Evolutionary conservation across 53 echinoderm and acorn worm genomes (phyloP).

Genomic region (Patiria pectinifera): DNA sequence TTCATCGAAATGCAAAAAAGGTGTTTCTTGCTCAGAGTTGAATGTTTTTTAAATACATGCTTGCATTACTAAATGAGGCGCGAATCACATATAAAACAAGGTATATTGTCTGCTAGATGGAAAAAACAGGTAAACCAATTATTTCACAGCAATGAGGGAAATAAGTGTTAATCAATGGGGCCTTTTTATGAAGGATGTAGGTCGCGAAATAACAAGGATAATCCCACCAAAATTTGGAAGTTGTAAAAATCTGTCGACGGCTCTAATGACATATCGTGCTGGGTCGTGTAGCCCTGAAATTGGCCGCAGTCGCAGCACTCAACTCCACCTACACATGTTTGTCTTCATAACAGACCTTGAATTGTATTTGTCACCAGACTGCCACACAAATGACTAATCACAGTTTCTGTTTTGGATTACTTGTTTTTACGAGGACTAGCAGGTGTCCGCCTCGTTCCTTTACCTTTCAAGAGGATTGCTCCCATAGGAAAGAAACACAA

Average conservation of each 20-base stretch:
- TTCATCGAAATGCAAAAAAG: too few species aligned
- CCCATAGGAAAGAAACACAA: neutral
- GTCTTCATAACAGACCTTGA: constrained; percentile 6
- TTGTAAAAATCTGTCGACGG: constrained; percentile 16
- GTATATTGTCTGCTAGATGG: neutral
- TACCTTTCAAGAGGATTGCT: neutral
- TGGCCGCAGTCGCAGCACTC: constrained; percentile 17
- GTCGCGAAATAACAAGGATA: neutral
- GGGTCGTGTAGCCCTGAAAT: constrained; percentile 23
- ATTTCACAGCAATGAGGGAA: neutral
- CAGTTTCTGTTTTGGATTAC: constrained; percentile 19
- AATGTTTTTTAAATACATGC: too few species aligned
- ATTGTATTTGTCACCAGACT: constrained; percentile 20
- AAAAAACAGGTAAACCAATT: neutral
- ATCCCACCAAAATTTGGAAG: neutral
- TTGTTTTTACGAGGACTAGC: neutral
- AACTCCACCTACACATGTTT: neutral
- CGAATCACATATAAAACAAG: neutral
- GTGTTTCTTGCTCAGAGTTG: neutral
- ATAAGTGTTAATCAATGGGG: neutral
- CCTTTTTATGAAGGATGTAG: neutral
- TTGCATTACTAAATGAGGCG: too few species aligned
- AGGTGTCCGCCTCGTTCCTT: neutral
- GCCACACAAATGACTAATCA: constrained; percentile 4
- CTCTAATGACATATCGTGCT: neutral